phyloP scores from a whole-genome alignment of 2,888 invertebrate genomes.

The Drosophila rubida region DNA sequence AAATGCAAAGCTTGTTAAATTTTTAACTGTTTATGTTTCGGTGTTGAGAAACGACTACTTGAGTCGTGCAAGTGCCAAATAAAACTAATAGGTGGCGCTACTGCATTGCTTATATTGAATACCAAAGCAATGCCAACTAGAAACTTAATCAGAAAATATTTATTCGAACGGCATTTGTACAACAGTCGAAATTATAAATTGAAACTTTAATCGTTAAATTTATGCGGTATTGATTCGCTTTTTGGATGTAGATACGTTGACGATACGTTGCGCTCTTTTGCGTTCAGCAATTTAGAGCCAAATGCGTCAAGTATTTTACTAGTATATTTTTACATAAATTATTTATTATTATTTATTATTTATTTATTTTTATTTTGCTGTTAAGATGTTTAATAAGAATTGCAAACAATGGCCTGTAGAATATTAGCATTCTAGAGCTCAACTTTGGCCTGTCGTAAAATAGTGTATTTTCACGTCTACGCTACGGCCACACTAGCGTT shows the following conservation, averaged over 20 bases:
- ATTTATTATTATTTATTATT: too few species aligned
- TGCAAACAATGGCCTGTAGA: neutral
- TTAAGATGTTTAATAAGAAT: too few species aligned
- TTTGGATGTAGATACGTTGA: too few species aligned
- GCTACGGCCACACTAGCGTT: constrained; percentile 22
- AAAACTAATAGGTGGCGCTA: constrained; percentile 32
- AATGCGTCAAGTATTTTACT: too few species aligned
- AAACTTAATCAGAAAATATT: neutral
- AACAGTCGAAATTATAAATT: neutral
- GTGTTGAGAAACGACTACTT: constrained; percentile 24
- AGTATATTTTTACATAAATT: too few species aligned
- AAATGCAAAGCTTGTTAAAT: constrained; percentile 22
- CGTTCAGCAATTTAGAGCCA: too few species aligned
- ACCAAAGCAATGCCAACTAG: neutral
- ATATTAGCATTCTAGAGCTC: neutral
- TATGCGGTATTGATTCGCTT: too few species aligned
- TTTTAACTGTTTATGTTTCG: constrained; percentile 5
- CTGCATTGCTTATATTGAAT: neutral
- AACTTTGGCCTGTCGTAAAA: constrained; percentile 5
- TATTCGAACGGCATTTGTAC: neutral
- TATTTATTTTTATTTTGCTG: too few species aligned
- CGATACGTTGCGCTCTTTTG: constrained; percentile 7
- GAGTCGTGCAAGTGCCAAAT: neutral
- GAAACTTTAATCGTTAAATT: too few species aligned
- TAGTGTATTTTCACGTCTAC: neutral